Evolutionary conservation across 2,797 vertebrate species (phyloP), one percentile per base, ranked within the genome.

Genomic region (Pipistrellus kuhlii): DNA sequence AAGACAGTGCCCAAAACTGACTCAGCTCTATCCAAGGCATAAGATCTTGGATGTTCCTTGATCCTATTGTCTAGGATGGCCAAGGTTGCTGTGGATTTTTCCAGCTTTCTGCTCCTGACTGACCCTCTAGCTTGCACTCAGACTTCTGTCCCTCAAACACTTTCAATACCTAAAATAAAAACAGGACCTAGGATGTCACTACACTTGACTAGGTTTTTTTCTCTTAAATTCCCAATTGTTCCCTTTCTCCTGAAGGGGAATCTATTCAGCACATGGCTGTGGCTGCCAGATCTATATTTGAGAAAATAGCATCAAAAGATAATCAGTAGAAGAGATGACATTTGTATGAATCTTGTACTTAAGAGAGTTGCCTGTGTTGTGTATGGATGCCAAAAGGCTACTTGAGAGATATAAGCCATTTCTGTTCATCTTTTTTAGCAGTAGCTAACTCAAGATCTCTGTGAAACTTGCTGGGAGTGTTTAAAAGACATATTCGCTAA

Each of bases 141-240:
- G 51, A 81, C 30, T 80, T 81, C 62, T 87, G 51, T 11, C 10
- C 2, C 38, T 89, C 32, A 69, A 18, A 30, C 2, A 5, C 38
- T 81, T 64, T 17, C 21, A 71, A 46, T 51, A 46, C 71, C 53
- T 68, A 89, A 92, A 92, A 81, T 83, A 81, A 91, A 91, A 91
- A 86, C 15, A 55, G 11, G 20, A 78, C 78, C 44, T 59, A 75
- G 23, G 51, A 57, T 59, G 41, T 2, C 21, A 44, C 25, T 59
- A 23, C 21, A 14, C 4, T 51, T 90, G 73, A 75, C 55, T 30
- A 84, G 41, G 48, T 83, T 38, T 35, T 87, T 78, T 82, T 88
- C 66, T 94, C 21, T 48, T 48, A 64, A 72, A 13, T n/a, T 96
- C 86, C 84, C 51, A 91, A 35, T 87, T 88, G 55, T 23, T 30